Percentiles rank a stretch among this genome's conserved stretches.
Conservation (phyloP, 2,113 vertebrate genomes). For the Corvus moneduloides region DNA sequence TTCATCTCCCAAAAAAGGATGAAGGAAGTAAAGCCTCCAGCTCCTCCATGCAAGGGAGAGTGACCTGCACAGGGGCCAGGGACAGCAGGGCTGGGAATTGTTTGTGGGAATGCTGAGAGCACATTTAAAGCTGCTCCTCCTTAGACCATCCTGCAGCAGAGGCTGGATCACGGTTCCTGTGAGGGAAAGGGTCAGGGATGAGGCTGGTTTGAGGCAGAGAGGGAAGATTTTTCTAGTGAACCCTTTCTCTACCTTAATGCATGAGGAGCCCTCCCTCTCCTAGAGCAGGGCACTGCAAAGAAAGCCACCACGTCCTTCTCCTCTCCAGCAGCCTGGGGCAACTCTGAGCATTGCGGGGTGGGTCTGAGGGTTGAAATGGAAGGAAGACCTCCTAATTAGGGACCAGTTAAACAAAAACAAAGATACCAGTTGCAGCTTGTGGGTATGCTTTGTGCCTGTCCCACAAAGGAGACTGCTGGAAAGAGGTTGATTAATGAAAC, state of each 20-base stretch:
- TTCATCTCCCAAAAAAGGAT: slow-evolving; percentile 17
- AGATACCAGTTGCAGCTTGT: background rate
- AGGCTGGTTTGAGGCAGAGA: background rate
- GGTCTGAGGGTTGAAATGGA: background rate
- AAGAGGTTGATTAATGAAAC: background rate
- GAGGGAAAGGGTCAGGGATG: background rate
- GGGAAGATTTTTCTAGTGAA: background rate
- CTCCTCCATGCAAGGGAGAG: background rate
- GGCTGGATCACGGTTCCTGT: rapidly evolving
- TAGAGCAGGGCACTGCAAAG: background rate
- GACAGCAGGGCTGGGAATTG: background rate
- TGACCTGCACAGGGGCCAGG: background rate
- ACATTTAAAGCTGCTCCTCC: background rate
- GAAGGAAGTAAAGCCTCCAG: background rate
- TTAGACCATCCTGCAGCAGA: background rate
- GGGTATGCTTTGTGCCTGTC: background rate
- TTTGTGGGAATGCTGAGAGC: background rate
- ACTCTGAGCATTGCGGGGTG: background rate
- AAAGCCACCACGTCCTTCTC: background rate
- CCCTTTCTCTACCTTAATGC: background rate
- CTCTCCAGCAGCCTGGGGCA: background rate
- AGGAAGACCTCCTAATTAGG: background rate
- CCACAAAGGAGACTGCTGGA: background rate
- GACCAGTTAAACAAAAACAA: background rate
- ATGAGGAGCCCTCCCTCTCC: background rate